Conservation (phyloP, 1,140 invertebrate genomes). For the Leptinotarsa defecta region DNA sequence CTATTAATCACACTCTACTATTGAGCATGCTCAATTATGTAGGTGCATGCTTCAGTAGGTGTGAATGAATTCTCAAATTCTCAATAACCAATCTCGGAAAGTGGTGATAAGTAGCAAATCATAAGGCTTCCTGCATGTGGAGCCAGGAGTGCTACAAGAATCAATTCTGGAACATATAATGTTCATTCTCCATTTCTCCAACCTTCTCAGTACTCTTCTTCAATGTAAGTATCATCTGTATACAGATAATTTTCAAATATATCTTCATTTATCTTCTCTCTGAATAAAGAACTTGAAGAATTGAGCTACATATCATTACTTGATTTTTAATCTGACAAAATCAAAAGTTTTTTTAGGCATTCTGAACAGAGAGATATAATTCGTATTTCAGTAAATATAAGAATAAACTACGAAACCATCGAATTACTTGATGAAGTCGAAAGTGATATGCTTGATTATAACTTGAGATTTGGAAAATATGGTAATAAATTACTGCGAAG, state of each 20-base stretch:
- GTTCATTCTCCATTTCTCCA: background rate
- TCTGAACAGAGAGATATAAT: background rate
- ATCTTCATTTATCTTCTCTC: too few species aligned
- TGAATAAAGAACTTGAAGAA: too few species aligned
- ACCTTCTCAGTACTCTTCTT: background rate
- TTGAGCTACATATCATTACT: background rate
- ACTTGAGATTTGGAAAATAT: background rate
- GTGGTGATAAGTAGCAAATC: background rate
- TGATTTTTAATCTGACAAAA: background rate
- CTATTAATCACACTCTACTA: too few species aligned
- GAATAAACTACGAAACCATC: background rate
- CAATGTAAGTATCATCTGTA: too few species aligned
- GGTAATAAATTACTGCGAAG: background rate
- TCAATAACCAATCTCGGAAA: too few species aligned
- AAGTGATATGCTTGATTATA: background rate
- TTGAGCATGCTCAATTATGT: too few species aligned
- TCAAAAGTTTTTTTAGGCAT: background rate
- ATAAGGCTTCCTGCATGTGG: background rate
- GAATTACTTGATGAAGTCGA: background rate
- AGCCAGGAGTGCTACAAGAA: background rate
- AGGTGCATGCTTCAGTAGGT: too few species aligned
- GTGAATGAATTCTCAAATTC: too few species aligned
- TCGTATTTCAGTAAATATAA: background rate
- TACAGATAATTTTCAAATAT: too few species aligned
- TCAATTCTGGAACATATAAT: background rate